Base-by-base conservation (phyloP, 2,888 invertebrate species). In the Sicus ferrugineus region DNA sequence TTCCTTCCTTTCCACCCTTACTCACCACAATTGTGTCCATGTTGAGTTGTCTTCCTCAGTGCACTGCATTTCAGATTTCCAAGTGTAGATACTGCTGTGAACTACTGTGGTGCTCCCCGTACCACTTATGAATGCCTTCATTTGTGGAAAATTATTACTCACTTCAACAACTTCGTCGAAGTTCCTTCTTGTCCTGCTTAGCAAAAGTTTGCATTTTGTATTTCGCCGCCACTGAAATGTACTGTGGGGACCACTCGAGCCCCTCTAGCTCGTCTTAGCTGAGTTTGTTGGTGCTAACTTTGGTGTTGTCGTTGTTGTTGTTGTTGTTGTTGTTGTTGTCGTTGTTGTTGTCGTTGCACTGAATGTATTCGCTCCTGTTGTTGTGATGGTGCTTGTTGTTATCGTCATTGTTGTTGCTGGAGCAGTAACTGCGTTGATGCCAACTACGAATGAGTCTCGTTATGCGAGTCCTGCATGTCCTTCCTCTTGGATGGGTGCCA, bases 401-500 rank as follows among this genome's bases (percentile, higher is more conserved):
- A 21, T 30, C 14, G 30, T 58, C 16, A 3, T 30, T 42, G 46
- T 11, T 9, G 62, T n/a, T 19, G 56, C 42, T 23, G 11, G 23
- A 19, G 21, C 42, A 65, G 66, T 69, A 65, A 66, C 52, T 65
- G 59, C 59, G 21, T 21, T 52, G 52, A 65, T 69, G 69, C 69
- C 69, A 65, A 59, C 34, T 61, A 50, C 50, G 63, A 68, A 63
- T 61, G 63, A 52, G 59, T 48, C 31, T 62, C 66, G 34, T 56
- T 42, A 54, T 42, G 34, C 31, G 61, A n/a, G n/a, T n/a, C n/a
- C n/a, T n/a, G n/a, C n/a, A n/a, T n/a, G n/a, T n/a, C n/a, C n/a
- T 61, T 58, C 28, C 21, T 67, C 46, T 69, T 72, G 72, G 69
- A 64, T 58, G 61, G 59, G 56, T 65, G 70, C 72, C 72, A 70